Percentiles rank a stretch among this genome's conserved stretches.
Evolutionary conservation across 2,888 invertebrate species (phyloP).

Genomic region (Platyscelio sp.): DNA sequence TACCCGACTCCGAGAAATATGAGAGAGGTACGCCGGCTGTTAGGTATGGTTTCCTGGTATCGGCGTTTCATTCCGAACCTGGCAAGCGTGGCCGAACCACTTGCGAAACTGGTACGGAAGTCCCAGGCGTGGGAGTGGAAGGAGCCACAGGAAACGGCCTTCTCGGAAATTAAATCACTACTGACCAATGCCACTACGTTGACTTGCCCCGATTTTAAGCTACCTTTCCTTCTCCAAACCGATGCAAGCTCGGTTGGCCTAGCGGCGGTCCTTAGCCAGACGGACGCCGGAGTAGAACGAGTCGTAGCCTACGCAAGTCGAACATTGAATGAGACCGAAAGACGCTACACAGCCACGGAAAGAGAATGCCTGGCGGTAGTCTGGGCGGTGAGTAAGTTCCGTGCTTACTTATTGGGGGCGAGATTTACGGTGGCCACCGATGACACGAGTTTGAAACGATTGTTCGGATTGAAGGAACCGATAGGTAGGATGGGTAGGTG

Average conservation of each 20-base stretch:
- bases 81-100: not conserved
- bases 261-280: too few relatives aligned
- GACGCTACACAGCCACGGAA: constrained; percentile 62
- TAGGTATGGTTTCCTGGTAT: not conserved
- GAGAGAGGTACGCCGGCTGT: not conserved
- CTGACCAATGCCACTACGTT: too few relatives aligned
- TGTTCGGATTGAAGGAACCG: constrained; percentile 42
- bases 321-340: constrained; percentile 32
- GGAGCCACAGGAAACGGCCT: too few relatives aligned
- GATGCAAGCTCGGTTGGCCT: too few relatives aligned
- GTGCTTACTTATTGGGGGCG: constrained; percentile 45
- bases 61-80: not conserved
- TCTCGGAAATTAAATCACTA: too few relatives aligned
- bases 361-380: constrained; percentile 67
- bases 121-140: too few relatives aligned
- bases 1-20: too few relatives aligned
- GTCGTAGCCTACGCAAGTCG: constrained; percentile 69
- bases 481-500: not conserved
- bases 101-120: too few relatives aligned
- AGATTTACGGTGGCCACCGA: constrained; percentile 72
- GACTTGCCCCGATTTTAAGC: too few relatives aligned
- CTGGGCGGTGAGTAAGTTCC: constrained; percentile 52
- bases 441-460: constrained; percentile 59
- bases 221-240: too few relatives aligned
- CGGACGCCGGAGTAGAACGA: not conserved